Base-by-base conservation (phyloP, 2,797 vertebrate genomes). In the Echiichthys vipera region DNA sequence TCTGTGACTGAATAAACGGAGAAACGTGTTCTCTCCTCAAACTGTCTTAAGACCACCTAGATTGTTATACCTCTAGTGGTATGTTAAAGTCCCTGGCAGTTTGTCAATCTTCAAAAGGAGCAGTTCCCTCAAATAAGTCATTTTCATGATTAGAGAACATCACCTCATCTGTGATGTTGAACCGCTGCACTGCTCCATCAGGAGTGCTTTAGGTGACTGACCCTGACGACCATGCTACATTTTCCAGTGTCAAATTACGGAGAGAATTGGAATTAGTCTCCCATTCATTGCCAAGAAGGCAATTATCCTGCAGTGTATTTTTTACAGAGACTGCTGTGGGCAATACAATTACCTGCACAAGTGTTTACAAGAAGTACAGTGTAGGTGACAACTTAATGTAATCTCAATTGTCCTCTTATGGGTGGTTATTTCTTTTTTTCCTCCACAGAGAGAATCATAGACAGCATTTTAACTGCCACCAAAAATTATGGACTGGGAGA, bases 401-500 rank as follows among this genome's bases (percentile, higher is more conserved):
- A 49, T 49, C 6, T 29, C 46, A 7, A 45, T 67, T 56, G 49
- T 72, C 53, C 25, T 58, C 27, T 81, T n/a, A 56, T 53, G 1
- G 3, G n/a, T 64, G 8, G 0, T 68, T 54, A 0, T 76, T 59
- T 68, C 5, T 63, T 37, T 17, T 27, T 55, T 71, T 20, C 14
- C 18, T 43, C 45, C 75, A 3, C 91, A 94, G 94, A 94, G 68
- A 92, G 75, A 86, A 73, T 93, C 65, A 93, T 94, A 47, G 92
- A 93, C 80, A 84, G 45, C 61, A 94, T 94, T 88, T 89, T 94
- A 87, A 73, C 77, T n/a, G 17, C 47, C 40, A 94, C 91, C 0
- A 94, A 93, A 77, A 66, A 82, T 49, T 94, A 87, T 2, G 90
- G 93, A 32, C 88, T 94, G 20, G 72, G 89, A 78, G 75, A 90